Conservation (phyloP, 2,888 invertebrate species). For the Cephalotes varians region DNA sequence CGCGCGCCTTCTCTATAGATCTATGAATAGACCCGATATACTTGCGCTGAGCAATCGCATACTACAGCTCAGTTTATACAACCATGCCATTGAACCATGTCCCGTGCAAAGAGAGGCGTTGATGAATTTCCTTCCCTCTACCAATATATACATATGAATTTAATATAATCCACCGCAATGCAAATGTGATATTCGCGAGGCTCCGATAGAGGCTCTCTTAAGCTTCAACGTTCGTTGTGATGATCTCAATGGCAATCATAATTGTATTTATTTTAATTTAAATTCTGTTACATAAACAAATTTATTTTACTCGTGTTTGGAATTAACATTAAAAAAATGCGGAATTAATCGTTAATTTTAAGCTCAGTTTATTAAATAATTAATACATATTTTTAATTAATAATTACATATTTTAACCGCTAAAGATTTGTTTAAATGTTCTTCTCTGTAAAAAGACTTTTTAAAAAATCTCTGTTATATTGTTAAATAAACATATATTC, state of each 20-base stretch:
- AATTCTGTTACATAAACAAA: background rate
- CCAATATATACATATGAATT: constrained; percentile 49
- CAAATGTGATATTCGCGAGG: constrained; percentile 36
- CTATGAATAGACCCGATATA: constrained; percentile 25
- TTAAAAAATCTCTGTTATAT: background rate
- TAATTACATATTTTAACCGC: no score
- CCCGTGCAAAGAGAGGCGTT: constrained; percentile 27
- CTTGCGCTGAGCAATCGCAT: constrained; percentile 19
- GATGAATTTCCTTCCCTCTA: constrained; percentile 34
- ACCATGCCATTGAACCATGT: constrained; percentile 23
- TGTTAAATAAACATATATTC: background rate
- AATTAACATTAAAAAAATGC: background rate
- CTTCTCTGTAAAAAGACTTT: background rate
- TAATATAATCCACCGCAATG: constrained; percentile 41
- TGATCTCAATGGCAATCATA: constrained; percentile 23
- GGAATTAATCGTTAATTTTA: background rate
- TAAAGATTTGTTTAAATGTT: no score
- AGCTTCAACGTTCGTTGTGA: background rate
- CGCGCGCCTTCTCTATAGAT: constrained; percentile 6
- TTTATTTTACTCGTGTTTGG: background rate
- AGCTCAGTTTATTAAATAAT: background rate
- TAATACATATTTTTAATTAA: no score
- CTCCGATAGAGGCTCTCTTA: constrained; percentile 6
- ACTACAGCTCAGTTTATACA: constrained; percentile 35
- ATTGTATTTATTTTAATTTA: constrained; percentile 10